Evolutionary conservation across 2,797 vertebrate species (phyloP).

Genomic region (Artibeus jamaicensis): DNA sequence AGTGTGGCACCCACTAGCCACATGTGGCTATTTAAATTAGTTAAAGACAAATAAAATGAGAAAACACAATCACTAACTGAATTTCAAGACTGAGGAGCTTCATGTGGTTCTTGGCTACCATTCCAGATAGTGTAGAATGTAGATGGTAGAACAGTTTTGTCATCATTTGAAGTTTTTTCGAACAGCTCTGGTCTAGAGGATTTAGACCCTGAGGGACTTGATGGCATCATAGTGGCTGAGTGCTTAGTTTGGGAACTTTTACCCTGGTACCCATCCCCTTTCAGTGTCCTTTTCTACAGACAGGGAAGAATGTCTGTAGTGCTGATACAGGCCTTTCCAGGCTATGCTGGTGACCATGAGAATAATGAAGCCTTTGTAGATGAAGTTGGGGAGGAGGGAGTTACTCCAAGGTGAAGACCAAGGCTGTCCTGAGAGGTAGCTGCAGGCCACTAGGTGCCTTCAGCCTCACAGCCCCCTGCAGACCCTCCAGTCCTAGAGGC

Average conservation of each 20-base stretch:
- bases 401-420: not conserved
- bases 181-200: not conserved
- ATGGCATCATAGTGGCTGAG: not conserved
- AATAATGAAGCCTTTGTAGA: no score
- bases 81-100: not conserved
- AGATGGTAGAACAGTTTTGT: not conserved
- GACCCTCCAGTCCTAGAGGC: not conserved
- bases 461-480: no score
- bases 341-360: not conserved
- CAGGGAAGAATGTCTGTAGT: not conserved
- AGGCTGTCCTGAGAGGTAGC: not conserved
- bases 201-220: not conserved
- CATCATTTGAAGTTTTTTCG: not conserved
- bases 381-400: no score
- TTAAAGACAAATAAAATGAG: not conserved
- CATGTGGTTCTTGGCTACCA: accelerated
- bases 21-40: not conserved
- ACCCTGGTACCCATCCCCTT: not conserved
- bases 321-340: accelerated
- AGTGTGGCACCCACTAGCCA: not conserved
- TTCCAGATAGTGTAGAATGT: not conserved
- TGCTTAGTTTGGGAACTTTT: not conserved
- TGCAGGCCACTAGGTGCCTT: not conserved
- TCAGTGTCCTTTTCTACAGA: not conserved
- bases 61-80: not conserved